Evolutionary conservation across 2,888 invertebrate genomes (phyloP).

Genomic region (Adelphocoris suturalis): DNA sequence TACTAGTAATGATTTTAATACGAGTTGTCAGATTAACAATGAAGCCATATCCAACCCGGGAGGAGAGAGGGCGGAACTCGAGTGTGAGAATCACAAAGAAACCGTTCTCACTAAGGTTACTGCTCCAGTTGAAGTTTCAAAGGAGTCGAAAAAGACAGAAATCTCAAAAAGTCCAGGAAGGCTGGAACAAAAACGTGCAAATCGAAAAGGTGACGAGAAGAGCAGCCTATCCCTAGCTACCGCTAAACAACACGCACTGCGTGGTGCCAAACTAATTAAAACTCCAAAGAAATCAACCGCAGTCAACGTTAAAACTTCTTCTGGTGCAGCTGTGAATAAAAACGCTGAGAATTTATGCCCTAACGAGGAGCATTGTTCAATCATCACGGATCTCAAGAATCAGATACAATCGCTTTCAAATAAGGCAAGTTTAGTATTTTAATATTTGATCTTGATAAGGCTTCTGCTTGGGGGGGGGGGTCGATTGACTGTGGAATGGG

Average conservation of each 20-base stretch:
- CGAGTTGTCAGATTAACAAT: background rate
- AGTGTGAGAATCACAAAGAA: background rate
- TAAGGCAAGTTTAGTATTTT: conserved; percentile 38
- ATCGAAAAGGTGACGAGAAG: background rate
- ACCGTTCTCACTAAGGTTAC: too few species aligned
- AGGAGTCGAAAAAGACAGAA: background rate
- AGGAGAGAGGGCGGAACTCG: background rate
- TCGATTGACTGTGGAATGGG: too few species aligned
- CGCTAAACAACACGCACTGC: background rate
- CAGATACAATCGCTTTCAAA: conserved; percentile 13
- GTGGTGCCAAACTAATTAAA: background rate
- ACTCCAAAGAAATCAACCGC: background rate
- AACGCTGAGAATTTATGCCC: background rate
- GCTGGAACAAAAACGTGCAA: background rate
- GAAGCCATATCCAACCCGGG: background rate
- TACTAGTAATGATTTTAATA: background rate
- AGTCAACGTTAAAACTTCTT: background rate
- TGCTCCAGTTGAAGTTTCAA: background rate
- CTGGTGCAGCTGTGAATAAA: background rate
- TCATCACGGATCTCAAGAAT: conserved; percentile 29
- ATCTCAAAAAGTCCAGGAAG: background rate
- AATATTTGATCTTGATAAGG: background rate
- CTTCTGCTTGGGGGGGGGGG: too few species aligned
- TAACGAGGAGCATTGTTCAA: conserved; percentile 51
- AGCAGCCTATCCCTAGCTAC: background rate